Conservation (phyloP, 1,140 invertebrate genomes). For the Mactra quadrangularis region DNA sequence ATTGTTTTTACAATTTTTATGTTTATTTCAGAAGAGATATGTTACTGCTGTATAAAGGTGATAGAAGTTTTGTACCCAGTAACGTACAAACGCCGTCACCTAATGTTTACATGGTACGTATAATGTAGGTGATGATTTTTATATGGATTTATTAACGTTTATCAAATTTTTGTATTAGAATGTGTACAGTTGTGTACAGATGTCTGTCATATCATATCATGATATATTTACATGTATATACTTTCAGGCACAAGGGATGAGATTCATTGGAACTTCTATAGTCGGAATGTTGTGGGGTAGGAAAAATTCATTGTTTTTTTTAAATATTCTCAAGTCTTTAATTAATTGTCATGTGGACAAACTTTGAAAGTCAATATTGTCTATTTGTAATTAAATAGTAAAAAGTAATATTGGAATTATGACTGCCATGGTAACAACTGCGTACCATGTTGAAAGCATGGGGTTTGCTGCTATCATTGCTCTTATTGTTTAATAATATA, state of each 20-base stretch:
- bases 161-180: too few relatives aligned
- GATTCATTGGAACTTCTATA: conserved; percentile 28
- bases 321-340: not conserved
- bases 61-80: conserved; percentile 31
- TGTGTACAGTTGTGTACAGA: too few relatives aligned
- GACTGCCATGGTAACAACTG: not conserved
- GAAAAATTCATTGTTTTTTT: not conserved
- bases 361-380: not conserved
- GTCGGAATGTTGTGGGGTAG: conserved; percentile 31
- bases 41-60: conserved; percentile 34
- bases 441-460: not conserved
- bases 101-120: conserved; percentile 28
- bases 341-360: not conserved
- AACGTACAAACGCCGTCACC: not conserved
- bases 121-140: not conserved
- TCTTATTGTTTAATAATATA: not conserved
- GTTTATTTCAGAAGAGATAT: conserved; percentile 36
- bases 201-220: too few relatives aligned
- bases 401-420: not conserved
- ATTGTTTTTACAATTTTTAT: not conserved
- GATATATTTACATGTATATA: not conserved
- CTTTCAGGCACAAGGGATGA: conserved; percentile 28
- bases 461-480: not conserved
- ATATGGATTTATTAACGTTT: not conserved
- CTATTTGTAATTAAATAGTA: not conserved